Evolutionary conservation across 2,888 invertebrate species (phyloP).

Genomic region (Lomographa bimaculata): DNA sequence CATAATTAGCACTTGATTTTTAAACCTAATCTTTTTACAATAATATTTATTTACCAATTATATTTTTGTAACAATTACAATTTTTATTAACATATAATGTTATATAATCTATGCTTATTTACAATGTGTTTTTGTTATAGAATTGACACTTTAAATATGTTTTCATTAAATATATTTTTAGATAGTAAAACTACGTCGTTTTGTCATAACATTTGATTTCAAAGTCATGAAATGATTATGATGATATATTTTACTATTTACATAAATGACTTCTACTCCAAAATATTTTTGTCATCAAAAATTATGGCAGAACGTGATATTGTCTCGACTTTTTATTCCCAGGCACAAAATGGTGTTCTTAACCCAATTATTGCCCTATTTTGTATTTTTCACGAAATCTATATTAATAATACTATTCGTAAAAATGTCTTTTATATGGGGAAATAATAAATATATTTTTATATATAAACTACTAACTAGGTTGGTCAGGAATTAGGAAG

Average conservation of each 20-base stretch:
- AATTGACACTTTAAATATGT: slow-evolving; percentile 72
- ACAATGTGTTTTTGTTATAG: slow-evolving; percentile 70
- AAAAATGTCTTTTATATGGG: slow-evolving; percentile 81
- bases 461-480: slow-evolving; percentile 70
- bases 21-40: slow-evolving; percentile 62
- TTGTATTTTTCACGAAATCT: slow-evolving; percentile 69
- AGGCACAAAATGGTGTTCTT: slow-evolving; percentile 80
- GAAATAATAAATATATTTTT: slow-evolving; percentile 75
- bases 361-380: slow-evolving; percentile 77
- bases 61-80: slow-evolving; percentile 67
- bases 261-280: slow-evolving; percentile 22
- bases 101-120: slow-evolving; percentile 75
- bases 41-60: slow-evolving; percentile 53
- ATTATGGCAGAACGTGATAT: slow-evolving; percentile 59
- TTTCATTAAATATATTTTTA: slow-evolving; percentile 60
- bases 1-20: slow-evolving; percentile 69
- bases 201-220: slow-evolving; percentile 54
- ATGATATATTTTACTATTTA: slow-evolving; percentile 12
- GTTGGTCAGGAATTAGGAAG: slow-evolving; percentile 80
- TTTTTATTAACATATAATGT: slow-evolving; percentile 63
- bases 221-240: slow-evolving; percentile 6
- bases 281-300: slow-evolving; percentile 37
- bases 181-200: slow-evolving; percentile 41
- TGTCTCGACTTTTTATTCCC: slow-evolving; percentile 59
- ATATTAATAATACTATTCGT: slow-evolving; percentile 83